A percentile compares a stretch with the other conserved stretches of the same genome.
phyloP scores from a whole-genome alignment of 2,888 invertebrate species.

The Diarsia dahlii region DNA sequence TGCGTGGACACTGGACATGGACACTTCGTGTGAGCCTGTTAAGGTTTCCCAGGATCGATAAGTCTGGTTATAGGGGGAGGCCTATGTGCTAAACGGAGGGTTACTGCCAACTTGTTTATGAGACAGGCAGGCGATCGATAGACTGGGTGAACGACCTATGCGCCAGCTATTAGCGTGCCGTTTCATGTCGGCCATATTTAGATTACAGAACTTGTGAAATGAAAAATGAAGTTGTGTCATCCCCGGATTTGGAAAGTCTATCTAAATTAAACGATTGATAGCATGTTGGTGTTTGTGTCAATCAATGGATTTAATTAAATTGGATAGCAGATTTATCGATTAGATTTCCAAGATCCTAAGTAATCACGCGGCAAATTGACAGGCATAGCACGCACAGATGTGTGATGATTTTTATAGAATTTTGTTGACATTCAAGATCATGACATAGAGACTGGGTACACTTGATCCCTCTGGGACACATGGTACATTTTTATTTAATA shows the following conservation, averaged over 20 bases:
- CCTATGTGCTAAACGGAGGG: conserved; percentile 29
- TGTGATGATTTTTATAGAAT: neutral
- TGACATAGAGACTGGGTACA: too few species aligned
- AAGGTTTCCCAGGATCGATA: conserved; percentile 53
- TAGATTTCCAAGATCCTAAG: conserved; percentile 5
- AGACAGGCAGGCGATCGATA: conserved; percentile 45
- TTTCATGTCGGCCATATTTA: conserved; percentile 35
- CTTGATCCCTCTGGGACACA: too few species aligned
- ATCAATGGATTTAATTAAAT: conserved; percentile 21
- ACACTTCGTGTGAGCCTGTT: neutral
- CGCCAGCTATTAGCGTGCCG: conserved; percentile 36
- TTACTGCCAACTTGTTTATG: conserved; percentile 28
- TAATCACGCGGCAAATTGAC: neutral
- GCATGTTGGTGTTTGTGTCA: conserved; percentile 1
- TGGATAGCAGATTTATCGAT: neutral
- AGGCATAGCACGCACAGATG: neutral
- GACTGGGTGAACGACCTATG: conserved; percentile 50
- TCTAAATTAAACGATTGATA: conserved; percentile 1
- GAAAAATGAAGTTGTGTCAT: conserved; percentile 8
- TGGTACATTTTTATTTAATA: too few species aligned
- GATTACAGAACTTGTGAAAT: neutral
- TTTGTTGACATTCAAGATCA: neutral
- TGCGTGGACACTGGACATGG: neutral
- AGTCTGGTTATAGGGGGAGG: conserved; percentile 18
- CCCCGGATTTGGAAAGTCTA: neutral